These are phyloP conservation scores for Timandra comae DNA, from an alignment of 2,888 invertebrate genomes.

Conservation along the genomic window DNA sequence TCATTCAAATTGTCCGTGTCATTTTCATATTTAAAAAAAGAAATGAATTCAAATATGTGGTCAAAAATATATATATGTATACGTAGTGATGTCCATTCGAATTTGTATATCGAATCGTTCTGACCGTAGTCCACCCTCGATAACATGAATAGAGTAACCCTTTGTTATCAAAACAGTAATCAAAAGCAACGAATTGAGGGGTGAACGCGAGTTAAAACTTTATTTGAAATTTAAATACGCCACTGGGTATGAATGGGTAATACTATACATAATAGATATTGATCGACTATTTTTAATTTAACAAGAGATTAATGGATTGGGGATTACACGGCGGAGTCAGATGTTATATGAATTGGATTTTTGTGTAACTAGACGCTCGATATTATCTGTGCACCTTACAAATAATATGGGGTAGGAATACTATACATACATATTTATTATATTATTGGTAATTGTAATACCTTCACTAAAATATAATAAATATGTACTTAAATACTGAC, in stretches of 20 bases:
- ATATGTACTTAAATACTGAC: too few species aligned
- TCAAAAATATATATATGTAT: slow-evolving; percentile 14
- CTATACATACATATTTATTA: too few species aligned
- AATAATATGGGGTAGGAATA: too few species aligned
- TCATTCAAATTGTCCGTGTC: too few species aligned
- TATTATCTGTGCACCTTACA: too few species aligned
- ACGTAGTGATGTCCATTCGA: too few species aligned
- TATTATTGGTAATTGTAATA: too few species aligned
- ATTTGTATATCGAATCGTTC: slow-evolving; percentile 45
- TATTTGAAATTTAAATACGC: slow-evolving; percentile 62
- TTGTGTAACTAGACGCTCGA: too few species aligned
- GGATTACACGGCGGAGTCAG: slow-evolving; percentile 26
- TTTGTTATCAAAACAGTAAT: slow-evolving; percentile 71
- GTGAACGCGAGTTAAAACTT: slow-evolving; percentile 49
- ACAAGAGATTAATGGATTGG: slow-evolving; percentile 31
- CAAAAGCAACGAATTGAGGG: slow-evolving; percentile 60
- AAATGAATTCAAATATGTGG: slow-evolving; percentile 11
- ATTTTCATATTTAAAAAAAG: too few species aligned
- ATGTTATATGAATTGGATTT: slow-evolving; percentile 22
- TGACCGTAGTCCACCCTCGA: slow-evolving; percentile 46
- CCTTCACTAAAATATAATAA: too few species aligned
- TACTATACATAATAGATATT: slow-evolving; percentile 4
- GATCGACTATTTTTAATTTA: slow-evolving; percentile 9
- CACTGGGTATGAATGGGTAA: slow-evolving; percentile 10
- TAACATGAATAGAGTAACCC: slow-evolving; percentile 37